Evolutionary conservation across 2,888 invertebrate genomes (phyloP), one percentile per base, ranked within the genome.

Genomic region (Cremastobaeus sp.): DNA sequence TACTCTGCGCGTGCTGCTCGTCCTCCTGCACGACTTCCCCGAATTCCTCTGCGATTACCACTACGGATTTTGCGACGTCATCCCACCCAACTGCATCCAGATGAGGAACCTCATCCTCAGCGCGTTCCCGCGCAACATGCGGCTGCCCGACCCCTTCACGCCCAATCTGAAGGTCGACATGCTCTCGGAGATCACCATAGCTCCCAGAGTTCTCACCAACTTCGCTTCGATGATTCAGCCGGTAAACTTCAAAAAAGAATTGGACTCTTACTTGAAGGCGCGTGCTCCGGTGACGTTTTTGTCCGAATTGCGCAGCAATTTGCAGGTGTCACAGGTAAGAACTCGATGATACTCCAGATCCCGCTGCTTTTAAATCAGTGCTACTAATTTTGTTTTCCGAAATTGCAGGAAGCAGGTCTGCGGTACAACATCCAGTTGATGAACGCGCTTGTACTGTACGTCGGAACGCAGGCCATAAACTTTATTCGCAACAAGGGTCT

Each of bases 1-100:
- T 79, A 97, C 98, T 0, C 89, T 99, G 41, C 92, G 98, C 75
- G 97, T 99, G 5, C 90, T 99, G 50, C 90, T 99, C 32, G 98
- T 99, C 0, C 89, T 99, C 21, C 90, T 99, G 8, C 99, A 99
- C 86, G 99, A 99, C 88, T 99, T 99, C 88, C 99, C 99, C 0
- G 99, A 99, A 89, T 98, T 99, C 88, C 91, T 99, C 50, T 99
- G 99, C 88, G 99, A 99, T 87, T 99, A 98, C 88, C 98, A 99
- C 88, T 99, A 99, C 88, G 96, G 96, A 39, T 98, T 99, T 89
- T 99, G 99, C 88, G 99, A 99, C 88, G 98, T 97, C 72, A 99
- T 99, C 81, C 99, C 99, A 43, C 97, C 99, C 2, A 99, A 99
- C 88, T 99, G 99, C 89, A 98, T 99, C 79, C 99, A 96, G 88